Evolutionary conservation across 2,888 invertebrate genomes (phyloP).

Genomic region (Rutpela maculata): DNA sequence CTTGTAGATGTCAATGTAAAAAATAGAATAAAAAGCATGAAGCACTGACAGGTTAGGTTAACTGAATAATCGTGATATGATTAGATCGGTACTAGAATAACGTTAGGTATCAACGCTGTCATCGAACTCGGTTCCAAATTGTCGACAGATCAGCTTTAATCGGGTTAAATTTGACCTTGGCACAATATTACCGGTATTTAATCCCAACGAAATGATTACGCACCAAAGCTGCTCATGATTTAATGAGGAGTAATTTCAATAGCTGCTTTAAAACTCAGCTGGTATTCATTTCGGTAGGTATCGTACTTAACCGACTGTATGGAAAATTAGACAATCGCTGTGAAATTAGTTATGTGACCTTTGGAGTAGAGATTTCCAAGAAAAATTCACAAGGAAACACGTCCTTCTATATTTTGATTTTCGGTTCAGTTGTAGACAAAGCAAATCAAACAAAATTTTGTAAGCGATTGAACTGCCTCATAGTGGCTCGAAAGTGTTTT

Average conservation of each 20-base stretch:
- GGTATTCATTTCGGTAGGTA: neutral
- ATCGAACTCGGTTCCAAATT: constrained; percentile 17
- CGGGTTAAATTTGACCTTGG: constrained; percentile 19
- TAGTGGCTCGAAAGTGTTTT: too few species aligned
- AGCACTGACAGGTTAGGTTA: constrained; percentile 5
- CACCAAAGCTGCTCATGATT: neutral
- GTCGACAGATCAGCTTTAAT: constrained; percentile 18
- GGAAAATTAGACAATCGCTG: too few species aligned
- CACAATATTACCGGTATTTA: neutral
- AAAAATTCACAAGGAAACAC: too few species aligned
- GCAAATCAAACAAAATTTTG: too few species aligned
- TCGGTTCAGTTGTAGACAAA: too few species aligned
- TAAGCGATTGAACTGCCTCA: too few species aligned
- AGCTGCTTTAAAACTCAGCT: neutral
- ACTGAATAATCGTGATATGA: constrained; percentile 8
- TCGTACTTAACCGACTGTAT: neutral
- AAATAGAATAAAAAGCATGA: neutral
- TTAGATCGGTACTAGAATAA: constrained; percentile 8
- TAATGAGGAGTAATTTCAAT: neutral
- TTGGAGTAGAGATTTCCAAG: too few species aligned
- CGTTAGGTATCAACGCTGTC: constrained; percentile 20
- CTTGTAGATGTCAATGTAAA: neutral
- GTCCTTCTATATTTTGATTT: too few species aligned
- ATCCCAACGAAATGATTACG: neutral
- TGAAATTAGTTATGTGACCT: too few species aligned